Percentiles rank a stretch among this genome's conserved stretches.
Conservation (phyloP, 2,888 invertebrate genomes). For the Halictus ligatus region DNA sequence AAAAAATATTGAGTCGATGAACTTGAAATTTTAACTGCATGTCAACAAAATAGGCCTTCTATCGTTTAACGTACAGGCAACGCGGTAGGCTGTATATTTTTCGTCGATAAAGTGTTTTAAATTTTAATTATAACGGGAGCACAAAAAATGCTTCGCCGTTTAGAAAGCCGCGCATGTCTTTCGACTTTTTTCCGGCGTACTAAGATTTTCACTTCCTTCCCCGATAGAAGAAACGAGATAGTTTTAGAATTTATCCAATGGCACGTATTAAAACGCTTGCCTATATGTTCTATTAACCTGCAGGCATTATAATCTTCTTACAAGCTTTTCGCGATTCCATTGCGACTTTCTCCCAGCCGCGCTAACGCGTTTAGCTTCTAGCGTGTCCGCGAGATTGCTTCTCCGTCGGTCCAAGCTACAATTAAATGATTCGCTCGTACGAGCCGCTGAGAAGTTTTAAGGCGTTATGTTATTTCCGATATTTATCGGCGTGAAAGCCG, state of each 20-base stretch:
- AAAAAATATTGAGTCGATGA: no score
- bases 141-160: not conserved
- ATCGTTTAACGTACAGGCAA: not conserved
- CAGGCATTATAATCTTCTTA: constrained; percentile 46
- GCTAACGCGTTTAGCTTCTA: constrained; percentile 33
- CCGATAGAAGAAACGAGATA: constrained; percentile 5
- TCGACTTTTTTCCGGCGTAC: not conserved
- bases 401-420: not conserved
- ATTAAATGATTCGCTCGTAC: constrained; percentile 27
- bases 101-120: not conserved
- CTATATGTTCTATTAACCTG: constrained; percentile 38
- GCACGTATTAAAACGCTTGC: constrained; percentile 22
- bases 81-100: not conserved
- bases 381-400: constrained; percentile 11
- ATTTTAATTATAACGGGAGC: constrained; percentile 9
- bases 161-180: not conserved
- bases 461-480: constrained; percentile 5
- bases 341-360: constrained; percentile 46
- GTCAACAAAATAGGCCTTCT: no score
- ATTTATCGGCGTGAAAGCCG: constrained; percentile 7
- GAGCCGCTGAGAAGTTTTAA: not conserved
- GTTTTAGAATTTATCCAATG: constrained; percentile 43
- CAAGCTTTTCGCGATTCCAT: constrained; percentile 50
- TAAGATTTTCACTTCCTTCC: not conserved
- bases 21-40: no score